Evolutionary conservation across 2,888 invertebrate genomes (phyloP), one percentile per base, ranked within the genome.

Genomic region (Rosalia funebris): DNA sequence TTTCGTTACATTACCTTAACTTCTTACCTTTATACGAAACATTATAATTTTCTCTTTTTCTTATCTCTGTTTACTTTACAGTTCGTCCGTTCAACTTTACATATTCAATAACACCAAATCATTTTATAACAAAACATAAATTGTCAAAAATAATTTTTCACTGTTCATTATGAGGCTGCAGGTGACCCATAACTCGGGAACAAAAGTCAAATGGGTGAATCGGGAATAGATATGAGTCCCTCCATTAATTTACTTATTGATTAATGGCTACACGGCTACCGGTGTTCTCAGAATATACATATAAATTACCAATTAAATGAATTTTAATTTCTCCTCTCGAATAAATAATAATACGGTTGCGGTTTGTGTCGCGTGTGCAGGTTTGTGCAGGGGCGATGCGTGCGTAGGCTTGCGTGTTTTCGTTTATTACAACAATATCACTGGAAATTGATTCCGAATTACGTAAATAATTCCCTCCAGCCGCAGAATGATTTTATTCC

Each of bases 381-480:
- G 37, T 48, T 36, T 48, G n/a, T 48, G 19, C 37, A 2, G 20
- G 48, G n/a, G 1, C 17, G 19, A 39, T 50, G 50, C 50, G 50
- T 50, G 50, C 19, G 48, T 37, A 7, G 36, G 36, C 20, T 50
- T 50, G 50, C 50, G 50, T 50, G 50, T 36, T 31, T 50, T 20
- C 31, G 50, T 50, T 25, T 39, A 48, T 50, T 50, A 39, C 31
- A 50, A 50, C 50, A 63, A 62, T 62, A 70, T 65, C 66, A 65
- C 62, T 53, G 69, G 57, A 68, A 63, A 69, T 70, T 71, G 71
- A 71, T 70, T 71, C 60, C 56, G 64, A 67, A 70, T 70, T 67
- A 69, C 66, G 67, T 68, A 63, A 60, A 67, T 69, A 66, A 67
- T 69, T 67, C 66, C 66, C 63, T 47, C 15, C 41, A 61, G 66